phyloP scores from a whole-genome alignment of 2,888 invertebrate species.

The Cephus pulcher region DNA sequence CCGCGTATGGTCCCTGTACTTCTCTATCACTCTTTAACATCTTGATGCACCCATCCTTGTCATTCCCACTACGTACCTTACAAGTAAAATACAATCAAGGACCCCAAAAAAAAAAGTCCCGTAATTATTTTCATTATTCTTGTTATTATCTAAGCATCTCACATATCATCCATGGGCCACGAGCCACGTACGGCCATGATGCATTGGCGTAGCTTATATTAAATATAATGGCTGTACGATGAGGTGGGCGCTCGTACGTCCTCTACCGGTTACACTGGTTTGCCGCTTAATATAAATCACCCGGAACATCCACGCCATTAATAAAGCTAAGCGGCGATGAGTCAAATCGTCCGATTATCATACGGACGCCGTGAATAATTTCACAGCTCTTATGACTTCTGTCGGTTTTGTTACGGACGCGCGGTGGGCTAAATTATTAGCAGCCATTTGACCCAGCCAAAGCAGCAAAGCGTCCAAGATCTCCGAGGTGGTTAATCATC shows the following conservation, averaged over 20 bases:
- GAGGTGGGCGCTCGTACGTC: slow-evolving; percentile 43
- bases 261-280: slow-evolving; percentile 39
- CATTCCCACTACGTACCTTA: no score
- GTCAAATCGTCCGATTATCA: slow-evolving; percentile 41
- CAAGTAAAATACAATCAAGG: no score
- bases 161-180: background rate
- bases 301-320: slow-evolving; percentile 47
- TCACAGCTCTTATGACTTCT: slow-evolving; percentile 15
- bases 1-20: no score
- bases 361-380: slow-evolving; percentile 14
- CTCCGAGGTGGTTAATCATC: no score
- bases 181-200: background rate
- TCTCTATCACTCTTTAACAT: no score
- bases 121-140: background rate
- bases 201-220: slow-evolving; percentile 32
- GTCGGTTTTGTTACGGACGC: no score
- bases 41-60: no score
- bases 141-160: background rate
- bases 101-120: background rate
- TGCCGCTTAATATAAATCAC: slow-evolving; percentile 48
- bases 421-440: slow-evolving; percentile 38
- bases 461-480: no score
- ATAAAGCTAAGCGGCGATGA: slow-evolving; percentile 52
- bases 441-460: slow-evolving; percentile 17
- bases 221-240: slow-evolving; percentile 49